phyloP scores from a whole-genome alignment of 1,140 invertebrate species.

The Bradynema listronoti region DNA sequence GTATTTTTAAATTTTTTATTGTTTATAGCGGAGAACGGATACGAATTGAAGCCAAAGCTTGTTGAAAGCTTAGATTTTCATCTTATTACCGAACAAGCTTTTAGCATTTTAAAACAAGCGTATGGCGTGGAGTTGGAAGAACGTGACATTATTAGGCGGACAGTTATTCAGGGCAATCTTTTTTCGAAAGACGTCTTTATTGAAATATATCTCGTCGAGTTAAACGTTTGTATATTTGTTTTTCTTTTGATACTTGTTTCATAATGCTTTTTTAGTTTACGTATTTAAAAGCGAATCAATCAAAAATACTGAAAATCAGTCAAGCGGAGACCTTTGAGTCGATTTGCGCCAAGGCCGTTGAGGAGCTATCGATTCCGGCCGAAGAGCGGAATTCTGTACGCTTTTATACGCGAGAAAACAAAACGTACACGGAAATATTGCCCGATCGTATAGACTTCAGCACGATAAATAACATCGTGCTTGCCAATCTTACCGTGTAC shows the following conservation, averaged over 20 bases:
- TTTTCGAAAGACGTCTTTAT: constrained; percentile 23
- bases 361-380: constrained; percentile 18
- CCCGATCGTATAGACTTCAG: too few species aligned
- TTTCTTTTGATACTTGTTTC: constrained; percentile 13
- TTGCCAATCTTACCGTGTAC: too few species aligned
- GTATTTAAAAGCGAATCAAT: background rate
- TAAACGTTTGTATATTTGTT: constrained; percentile 29
- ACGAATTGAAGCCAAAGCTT: constrained; percentile 35
- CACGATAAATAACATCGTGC: too few species aligned
- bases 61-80: constrained; percentile 33
- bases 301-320: constrained; percentile 20
- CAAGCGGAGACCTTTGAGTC: constrained; percentile 31
- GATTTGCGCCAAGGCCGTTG: constrained; percentile 14
- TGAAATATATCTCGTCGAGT: constrained; percentile 42
- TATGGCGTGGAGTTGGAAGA: constrained; percentile 38
- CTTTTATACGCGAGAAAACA: constrained; percentile 25
- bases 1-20: background rate
- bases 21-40: constrained; percentile 1
- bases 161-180: constrained; percentile 38
- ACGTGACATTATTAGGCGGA: constrained; percentile 39
- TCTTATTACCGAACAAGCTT: constrained; percentile 34
- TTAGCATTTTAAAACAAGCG: constrained; percentile 15
- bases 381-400: constrained; percentile 20
- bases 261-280: constrained; percentile 5
- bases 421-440: too few species aligned